These are phyloP conservation scores for Lepidotrigona ventralis DNA, from an alignment of 1,140 invertebrate species.

Conservation along the genomic window DNA sequence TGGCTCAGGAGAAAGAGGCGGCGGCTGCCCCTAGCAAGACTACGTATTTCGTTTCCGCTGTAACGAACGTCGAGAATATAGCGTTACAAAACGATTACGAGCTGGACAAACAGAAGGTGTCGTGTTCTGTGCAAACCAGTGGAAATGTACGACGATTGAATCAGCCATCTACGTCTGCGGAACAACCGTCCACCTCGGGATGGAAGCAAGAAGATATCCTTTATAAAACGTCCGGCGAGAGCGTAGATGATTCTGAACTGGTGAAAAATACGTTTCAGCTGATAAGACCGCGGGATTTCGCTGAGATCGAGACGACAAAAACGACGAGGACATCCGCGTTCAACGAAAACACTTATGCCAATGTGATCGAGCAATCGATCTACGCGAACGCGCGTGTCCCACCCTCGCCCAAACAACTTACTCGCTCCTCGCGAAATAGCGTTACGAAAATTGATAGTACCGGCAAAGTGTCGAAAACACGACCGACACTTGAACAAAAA, in stretches of 20 bases:
- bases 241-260: conserved; percentile 48
- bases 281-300: conserved; percentile 80
- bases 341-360: conserved; percentile 75
- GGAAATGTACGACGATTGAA: conserved; percentile 76
- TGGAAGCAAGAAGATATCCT: conserved; percentile 67
- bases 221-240: conserved; percentile 67
- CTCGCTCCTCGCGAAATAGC: not conserved
- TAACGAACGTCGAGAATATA: conserved; percentile 33
- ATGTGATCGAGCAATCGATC: conserved; percentile 73
- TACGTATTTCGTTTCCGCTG: conserved; percentile 51
- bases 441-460: conserved; percentile 16
- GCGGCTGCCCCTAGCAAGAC: conserved; percentile 30
- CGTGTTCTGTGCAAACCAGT: conserved; percentile 80
- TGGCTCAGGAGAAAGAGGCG: conserved; percentile 13
- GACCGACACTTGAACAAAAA: conserved; percentile 12
- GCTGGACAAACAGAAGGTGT: conserved; percentile 77
- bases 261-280: conserved; percentile 77
- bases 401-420: conserved; percentile 32
- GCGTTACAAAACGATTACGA: conserved; percentile 54
- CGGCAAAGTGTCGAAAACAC: not conserved
- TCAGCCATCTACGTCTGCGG: conserved; percentile 47
- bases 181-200: conserved; percentile 51
- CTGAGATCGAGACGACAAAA: conserved; percentile 77
- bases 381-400: conserved; percentile 64
- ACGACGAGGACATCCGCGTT: conserved; percentile 61